Conservation (phyloP, 2,797 vertebrate genomes). For the Syndactyla subalaris region DNA sequence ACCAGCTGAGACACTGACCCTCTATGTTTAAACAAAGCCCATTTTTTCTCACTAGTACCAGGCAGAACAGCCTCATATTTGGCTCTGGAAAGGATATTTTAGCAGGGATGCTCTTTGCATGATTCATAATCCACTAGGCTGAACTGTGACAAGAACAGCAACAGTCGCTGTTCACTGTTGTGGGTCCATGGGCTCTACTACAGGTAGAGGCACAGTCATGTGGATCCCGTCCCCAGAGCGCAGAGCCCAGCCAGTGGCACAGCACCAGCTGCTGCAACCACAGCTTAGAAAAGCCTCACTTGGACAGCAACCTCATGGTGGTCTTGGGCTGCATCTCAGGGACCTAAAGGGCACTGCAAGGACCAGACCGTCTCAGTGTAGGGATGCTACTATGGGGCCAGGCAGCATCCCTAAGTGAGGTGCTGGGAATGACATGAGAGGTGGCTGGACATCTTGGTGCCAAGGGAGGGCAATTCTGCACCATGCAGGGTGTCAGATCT, state of each 20-base stretch:
- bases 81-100: background rate
- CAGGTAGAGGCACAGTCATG: background rate
- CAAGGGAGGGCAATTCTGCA: background rate
- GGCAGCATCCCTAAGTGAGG: background rate
- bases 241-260: background rate
- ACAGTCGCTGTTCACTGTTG: background rate
- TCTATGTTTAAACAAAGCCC: background rate
- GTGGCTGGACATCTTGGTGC: background rate
- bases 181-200: background rate
- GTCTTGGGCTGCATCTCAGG: background rate
- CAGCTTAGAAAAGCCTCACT: background rate
- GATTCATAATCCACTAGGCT: background rate
- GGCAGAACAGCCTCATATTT: background rate
- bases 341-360: background rate
- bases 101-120: background rate
- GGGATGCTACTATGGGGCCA: background rate
- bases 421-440: background rate
- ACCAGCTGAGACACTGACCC: background rate
- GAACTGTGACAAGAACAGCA: background rate
- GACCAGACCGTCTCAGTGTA: background rate
- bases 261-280: background rate
- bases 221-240: background rate
- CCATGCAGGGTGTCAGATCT: background rate
- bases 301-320: background rate
- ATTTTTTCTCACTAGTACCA: background rate